These are phyloP conservation scores for Melanotaenia maccullochi DNA, from an alignment of 2,797 vertebrate genomes.

Conservation along the genomic window DNA sequence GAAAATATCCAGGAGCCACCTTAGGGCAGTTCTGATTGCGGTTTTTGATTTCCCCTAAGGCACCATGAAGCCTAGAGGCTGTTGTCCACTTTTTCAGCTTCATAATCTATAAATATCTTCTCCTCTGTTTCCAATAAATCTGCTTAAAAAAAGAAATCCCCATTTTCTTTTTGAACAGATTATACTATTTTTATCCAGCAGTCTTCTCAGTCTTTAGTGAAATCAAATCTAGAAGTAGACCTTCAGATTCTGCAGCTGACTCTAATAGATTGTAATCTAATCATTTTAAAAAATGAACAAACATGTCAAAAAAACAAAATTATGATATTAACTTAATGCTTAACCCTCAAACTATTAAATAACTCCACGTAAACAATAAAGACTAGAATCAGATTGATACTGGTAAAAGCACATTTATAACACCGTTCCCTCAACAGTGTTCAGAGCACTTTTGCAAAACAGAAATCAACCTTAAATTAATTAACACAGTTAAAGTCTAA, in stretches of 20 bases:
- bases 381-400: not conserved
- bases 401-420: too few relatives aligned
- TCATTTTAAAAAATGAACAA: not conserved
- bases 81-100: not conserved
- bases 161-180: not conserved
- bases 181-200: not conserved
- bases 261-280: not conserved
- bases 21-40: slow-evolving; percentile 1
- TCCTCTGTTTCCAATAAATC: not conserved
- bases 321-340: too few relatives aligned
- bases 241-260: not conserved
- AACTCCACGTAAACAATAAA: not conserved
- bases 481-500: not conserved
- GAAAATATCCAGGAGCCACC: not conserved
- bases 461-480: not conserved
- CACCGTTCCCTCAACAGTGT: too few relatives aligned
- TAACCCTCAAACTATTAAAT: too few relatives aligned
- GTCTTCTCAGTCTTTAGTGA: not conserved
- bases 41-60: slow-evolving; percentile 16
- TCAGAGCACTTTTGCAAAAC: not conserved
- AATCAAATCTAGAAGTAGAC: not conserved
- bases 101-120: not conserved
- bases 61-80: not conserved
- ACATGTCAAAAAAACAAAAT: not conserved
- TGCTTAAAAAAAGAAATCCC: not conserved